These are phyloP conservation scores for Tolmerus cingulatus DNA, from an alignment of 2,888 invertebrate genomes.

Conservation along the genomic window DNA sequence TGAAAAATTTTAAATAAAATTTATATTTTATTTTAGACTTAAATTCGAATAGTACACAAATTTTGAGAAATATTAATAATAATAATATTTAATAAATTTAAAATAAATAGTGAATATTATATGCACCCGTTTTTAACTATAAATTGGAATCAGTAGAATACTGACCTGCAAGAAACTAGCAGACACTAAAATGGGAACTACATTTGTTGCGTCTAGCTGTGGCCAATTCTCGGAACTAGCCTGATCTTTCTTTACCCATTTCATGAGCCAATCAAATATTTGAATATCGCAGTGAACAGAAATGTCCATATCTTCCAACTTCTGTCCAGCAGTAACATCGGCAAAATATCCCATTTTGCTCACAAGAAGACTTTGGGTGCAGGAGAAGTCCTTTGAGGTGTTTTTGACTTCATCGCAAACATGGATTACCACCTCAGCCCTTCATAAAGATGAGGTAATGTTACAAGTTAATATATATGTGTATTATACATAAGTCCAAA, in stretches of 20 bases:
- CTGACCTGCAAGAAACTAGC: slow-evolving; percentile 84
- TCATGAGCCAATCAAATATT: slow-evolving; percentile 96
- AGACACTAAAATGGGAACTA: slow-evolving; percentile 91
- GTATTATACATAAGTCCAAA: too few relatives aligned
- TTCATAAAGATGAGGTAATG: slow-evolving; percentile 54
- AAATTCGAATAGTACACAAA: too few relatives aligned
- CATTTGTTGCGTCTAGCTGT: slow-evolving; percentile 79
- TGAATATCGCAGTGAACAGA: slow-evolving; percentile 96
- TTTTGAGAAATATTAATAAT: too few relatives aligned
- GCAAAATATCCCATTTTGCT: slow-evolving; percentile 96
- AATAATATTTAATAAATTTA: too few relatives aligned
- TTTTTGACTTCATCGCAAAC: slow-evolving; percentile 95
- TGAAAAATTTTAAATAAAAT: too few relatives aligned
- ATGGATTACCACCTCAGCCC: slow-evolving; percentile 88
- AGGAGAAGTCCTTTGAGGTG: slow-evolving; percentile 86
- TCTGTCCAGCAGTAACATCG: slow-evolving; percentile 83
- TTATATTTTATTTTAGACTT: too few relatives aligned
- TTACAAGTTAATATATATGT: too few relatives aligned
- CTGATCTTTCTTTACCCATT: slow-evolving; percentile 87
- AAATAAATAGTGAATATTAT: too few relatives aligned
- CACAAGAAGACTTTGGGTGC: slow-evolving; percentile 84
- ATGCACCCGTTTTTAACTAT: background rate
- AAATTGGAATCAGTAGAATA: background rate
- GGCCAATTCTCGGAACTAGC: slow-evolving; percentile 73
- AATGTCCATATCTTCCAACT: slow-evolving; percentile 91